Evolutionary conservation across 2,797 vertebrate species (phyloP), one percentile per base, ranked within the genome.

Genomic region (Neopelma chrysocephalum): DNA sequence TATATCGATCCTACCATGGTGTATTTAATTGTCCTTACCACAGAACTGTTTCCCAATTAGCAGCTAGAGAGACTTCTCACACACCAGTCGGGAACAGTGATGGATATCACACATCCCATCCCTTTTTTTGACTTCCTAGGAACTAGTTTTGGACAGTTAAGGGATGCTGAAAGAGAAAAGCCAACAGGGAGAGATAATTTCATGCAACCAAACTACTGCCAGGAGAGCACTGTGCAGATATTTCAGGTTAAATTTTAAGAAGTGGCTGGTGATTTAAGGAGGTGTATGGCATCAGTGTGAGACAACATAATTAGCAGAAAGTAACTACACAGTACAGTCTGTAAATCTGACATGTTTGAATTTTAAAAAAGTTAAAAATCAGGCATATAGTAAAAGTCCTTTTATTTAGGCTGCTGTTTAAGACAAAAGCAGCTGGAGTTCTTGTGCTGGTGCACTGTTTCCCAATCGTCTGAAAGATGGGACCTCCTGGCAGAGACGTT

Each of bases 351-450:
- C 51, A 27, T 21, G 18, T 60, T n/a, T 82, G 43, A 89, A 70
- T 73, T 53, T 51, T 6, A 53, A 66, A 66, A 92, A 92, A 72
- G 70, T 79, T 85, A 32, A 65, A 77, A 88, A 4, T 3, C 36
- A 62, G 48, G n/a, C 31, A 36, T 38, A 15, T 0, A 72, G 15
- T 3, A 57, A 89, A 57, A 89, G 42, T 42, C 42, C 34, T 90
- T 84, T 79, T 34, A 47, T 73, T 89, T 65, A 40, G 66, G 66
- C 47, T 94, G 54, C 43, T 94, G 69, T 51, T 78, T 48, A 70
- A 82, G 62, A 72, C 29, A 84, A 84, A 94, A 72, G 54, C 62
- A 96, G 66, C 42, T 89, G 78, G 54, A 89, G 45, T 32, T 84
- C 83, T 61, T 38, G 70, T 50, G 65, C 77, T 62, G 70, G 26